A percentile compares a stretch with the other conserved stretches of the same genome.
Conservation (phyloP, 2,113 vertebrate species). For the Physeter macrocephalus region DNA sequence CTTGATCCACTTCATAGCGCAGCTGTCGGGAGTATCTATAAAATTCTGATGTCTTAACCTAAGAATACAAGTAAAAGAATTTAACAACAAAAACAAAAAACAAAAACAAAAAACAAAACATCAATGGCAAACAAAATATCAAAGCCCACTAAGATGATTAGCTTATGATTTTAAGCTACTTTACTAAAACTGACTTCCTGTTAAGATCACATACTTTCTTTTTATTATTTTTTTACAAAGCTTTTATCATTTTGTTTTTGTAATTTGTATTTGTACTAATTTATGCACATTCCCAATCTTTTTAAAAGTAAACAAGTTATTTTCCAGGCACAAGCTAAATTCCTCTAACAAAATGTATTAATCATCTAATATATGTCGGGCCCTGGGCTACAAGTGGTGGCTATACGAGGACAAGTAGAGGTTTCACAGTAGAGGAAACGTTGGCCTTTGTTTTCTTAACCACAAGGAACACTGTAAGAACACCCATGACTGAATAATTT, state of each 20-base stretch:
- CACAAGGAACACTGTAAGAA: slow-evolving; percentile 21
- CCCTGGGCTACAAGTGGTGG: background rate
- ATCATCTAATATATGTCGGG: background rate
- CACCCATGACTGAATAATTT: background rate
- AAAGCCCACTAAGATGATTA: slow-evolving; percentile 24
- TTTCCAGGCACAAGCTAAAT: slow-evolving; percentile 19
- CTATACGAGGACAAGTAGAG: background rate
- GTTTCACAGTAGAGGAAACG: slow-evolving; percentile 22
- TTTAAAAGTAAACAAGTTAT: slow-evolving; percentile 41
- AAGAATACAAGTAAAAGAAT: slow-evolving; percentile 80
- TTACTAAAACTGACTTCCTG: slow-evolving; percentile 39
- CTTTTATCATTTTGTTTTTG: background rate
- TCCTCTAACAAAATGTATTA: slow-evolving; percentile 7
- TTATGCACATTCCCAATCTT: background rate
- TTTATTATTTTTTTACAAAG: background rate
- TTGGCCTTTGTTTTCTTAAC: background rate
- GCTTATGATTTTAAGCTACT: background rate
- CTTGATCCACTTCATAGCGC: slow-evolving; percentile 95
- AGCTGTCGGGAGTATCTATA: slow-evolving; percentile 97
- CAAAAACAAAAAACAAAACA: background rate
- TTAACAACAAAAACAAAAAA: slow-evolving; percentile 65
- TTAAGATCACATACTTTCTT: background rate
- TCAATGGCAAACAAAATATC: slow-evolving; percentile 68
- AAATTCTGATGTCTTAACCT: slow-evolving; percentile 99
- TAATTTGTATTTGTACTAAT: slow-evolving; percentile 4